Base-by-base conservation (phyloP, 2,888 invertebrate genomes). In the Oligia strigilis region DNA sequence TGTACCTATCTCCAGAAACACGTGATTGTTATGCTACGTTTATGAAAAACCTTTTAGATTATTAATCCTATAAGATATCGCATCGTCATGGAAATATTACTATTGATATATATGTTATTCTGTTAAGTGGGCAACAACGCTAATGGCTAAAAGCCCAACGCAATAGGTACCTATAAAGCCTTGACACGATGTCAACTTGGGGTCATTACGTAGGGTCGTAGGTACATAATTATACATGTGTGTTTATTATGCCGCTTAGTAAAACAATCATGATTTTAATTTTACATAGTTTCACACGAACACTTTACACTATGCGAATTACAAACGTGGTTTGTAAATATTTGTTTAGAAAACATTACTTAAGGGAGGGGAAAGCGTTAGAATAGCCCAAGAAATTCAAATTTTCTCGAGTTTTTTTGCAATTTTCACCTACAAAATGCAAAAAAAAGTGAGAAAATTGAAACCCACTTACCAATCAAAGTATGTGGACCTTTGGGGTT, bases 231-330 rank as follows among this genome's bases (percentile, higher is more conserved):
- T 60, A 36, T 8, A 67, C 36, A 40, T 49, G 29, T 29, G 29
- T 71, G 72, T 73, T 77, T 76, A 86, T 86, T 72, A 76, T 14
- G n/a, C 49, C 65, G 40, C 66, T 83, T 60, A 65, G 74, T 69
- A 55, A 58, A 84, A 43, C 72, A 83, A 84, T 84, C 72, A 62
- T 83, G 72, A 78, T 78, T 52, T 36, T 29, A 36, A 17, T 65
- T 62, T 29, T 40, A 71, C 70, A 71, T 40, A 66, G n/a, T 70
- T 71, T 46, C 23, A 49, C 87, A 87, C 75, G 79, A 79, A 75
- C 58, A 62, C 64, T 64, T 65, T 9, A 78, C 40, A 65, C 29
- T 73, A 46, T 36, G 64, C 17, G 14, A 58, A 17, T 36, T 11
- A 29, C n/a, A 43, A 49, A 55, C 4, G 14, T 36, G n/a, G 52